Evolutionary conservation across 2,797 vertebrate species (phyloP).

Genomic region (Botia almorhae): DNA sequence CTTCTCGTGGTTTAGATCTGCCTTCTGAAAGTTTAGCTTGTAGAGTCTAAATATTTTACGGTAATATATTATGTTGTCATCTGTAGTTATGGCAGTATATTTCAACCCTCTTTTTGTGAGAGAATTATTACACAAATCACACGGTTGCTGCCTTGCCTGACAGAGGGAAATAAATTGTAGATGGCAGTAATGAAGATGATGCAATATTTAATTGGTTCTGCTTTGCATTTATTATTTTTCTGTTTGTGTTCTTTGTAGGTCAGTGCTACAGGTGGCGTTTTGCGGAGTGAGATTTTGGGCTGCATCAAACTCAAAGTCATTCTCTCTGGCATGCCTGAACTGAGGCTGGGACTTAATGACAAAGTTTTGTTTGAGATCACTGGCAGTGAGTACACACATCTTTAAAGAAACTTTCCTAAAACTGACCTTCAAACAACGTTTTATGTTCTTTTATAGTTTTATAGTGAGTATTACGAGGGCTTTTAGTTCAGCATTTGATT

Average conservation of each 20-base stretch:
- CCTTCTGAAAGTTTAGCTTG: neutral
- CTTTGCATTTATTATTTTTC: constrained; percentile 35
- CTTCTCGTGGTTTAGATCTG: constrained; percentile 10
- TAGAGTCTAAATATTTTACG: constrained; percentile 28
- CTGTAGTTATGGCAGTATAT: neutral
- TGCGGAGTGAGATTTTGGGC: constrained; percentile 82
- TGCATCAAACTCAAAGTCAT: constrained; percentile 81
- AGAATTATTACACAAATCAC: constrained; percentile 27
- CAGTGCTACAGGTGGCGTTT: constrained; percentile 77
- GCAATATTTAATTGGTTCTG: constrained; percentile 12
- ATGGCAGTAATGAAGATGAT: constrained; percentile 35
- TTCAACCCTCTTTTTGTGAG: neutral
- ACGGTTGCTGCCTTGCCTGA: neutral
- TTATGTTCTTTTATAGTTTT: neutral
- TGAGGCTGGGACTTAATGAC: constrained; percentile 83
- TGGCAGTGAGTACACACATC: constrained; percentile 76
- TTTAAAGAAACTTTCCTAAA: neutral
- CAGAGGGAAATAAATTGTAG: constrained; percentile 12
- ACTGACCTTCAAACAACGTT: neutral
- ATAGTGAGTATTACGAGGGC: neutral
- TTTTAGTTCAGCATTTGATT: neutral
- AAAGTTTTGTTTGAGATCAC: constrained; percentile 85
- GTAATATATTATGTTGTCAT: constrained; percentile 10
- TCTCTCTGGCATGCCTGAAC: constrained; percentile 84
- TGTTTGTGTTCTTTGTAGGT: constrained; percentile 67